A percentile compares a stretch with the other conserved stretches of the same genome.
Conservation (phyloP, 37 sponge, comb jelly and placozoan species). For the Agelas oroides region DNA sequence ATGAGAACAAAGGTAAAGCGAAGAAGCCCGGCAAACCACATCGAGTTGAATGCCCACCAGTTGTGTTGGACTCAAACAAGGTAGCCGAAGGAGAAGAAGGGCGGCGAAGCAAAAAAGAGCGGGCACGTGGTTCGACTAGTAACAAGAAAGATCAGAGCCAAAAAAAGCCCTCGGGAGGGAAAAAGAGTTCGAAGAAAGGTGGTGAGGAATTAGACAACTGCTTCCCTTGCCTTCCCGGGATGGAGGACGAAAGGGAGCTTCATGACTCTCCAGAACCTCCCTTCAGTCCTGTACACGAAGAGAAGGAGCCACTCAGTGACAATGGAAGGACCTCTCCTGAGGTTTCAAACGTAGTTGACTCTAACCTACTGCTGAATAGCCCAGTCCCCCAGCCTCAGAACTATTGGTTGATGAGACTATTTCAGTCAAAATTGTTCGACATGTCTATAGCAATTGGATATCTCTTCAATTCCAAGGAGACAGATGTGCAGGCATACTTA, state of each 20-base stretch:
- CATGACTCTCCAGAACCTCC: no score
- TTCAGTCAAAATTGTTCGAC: constrained; percentile 87
- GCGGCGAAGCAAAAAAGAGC: neutral
- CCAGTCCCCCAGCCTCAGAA: constrained; percentile 52
- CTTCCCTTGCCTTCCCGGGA: constrained; percentile 63
- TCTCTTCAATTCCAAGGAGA: constrained; percentile 87
- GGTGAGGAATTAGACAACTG: constrained; percentile 29
- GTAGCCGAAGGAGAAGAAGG: neutral
- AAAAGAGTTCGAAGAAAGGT: neutral
- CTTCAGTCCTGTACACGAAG: neutral
- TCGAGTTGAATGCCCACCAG: neutral
- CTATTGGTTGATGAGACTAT: constrained; percentile 90
- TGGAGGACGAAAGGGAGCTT: constrained; percentile 23
- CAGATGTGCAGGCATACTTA: constrained; percentile 81
- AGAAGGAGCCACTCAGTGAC: neutral
- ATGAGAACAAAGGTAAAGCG: neutral
- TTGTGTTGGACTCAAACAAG: neutral
- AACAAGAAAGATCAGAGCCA: neutral
- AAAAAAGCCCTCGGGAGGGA: neutral
- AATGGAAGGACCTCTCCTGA: neutral
- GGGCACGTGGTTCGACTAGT: neutral
- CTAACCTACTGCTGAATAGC: constrained; percentile 9
- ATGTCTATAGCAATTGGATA: constrained; percentile 93
- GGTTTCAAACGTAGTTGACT: neutral
- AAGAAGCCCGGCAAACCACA: neutral